These are phyloP conservation scores for Sinotaia quadrata DNA, from an alignment of 2,888 invertebrate species.

Conservation along the genomic window DNA sequence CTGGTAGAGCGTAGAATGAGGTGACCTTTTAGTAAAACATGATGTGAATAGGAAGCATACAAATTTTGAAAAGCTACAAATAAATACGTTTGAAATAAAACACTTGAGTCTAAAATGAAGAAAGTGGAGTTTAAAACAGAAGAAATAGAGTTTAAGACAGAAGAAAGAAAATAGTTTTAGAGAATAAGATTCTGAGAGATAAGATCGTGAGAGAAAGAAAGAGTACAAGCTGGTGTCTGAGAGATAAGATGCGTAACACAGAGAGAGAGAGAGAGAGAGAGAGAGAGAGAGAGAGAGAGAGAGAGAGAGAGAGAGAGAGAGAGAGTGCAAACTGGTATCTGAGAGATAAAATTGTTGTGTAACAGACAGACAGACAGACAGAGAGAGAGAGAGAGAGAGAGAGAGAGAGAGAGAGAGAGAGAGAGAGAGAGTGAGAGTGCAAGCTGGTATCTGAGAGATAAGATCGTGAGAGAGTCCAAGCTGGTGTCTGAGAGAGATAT, in stretches of 20 bases:
- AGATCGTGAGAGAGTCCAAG: background rate
- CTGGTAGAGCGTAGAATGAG: too few species aligned
- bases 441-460: background rate
- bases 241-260: too few species aligned
- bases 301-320: conserved; percentile 3
- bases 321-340: too few species aligned
- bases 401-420: conserved; percentile 17
- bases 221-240: too few species aligned
- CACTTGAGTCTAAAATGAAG: too few species aligned
- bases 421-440: background rate
- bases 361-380: conserved; percentile 11
- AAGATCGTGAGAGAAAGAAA: background rate
- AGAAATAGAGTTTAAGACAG: background rate
- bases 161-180: background rate
- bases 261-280: too few species aligned
- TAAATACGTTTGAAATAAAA: too few species aligned
- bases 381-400: conserved; percentile 17
- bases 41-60: too few species aligned
- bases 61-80: too few species aligned
- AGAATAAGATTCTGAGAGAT: background rate
- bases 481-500: background rate
- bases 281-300: conserved; percentile 5
- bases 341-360: too few species aligned
- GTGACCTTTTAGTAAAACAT: too few species aligned
- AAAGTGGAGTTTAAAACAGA: too few species aligned